A percentile compares a stretch with the other conserved stretches of the same genome.
Evolutionary conservation across 2,113 vertebrate genomes (phyloP).

Genomic region (Prionailurus viverrinus): DNA sequence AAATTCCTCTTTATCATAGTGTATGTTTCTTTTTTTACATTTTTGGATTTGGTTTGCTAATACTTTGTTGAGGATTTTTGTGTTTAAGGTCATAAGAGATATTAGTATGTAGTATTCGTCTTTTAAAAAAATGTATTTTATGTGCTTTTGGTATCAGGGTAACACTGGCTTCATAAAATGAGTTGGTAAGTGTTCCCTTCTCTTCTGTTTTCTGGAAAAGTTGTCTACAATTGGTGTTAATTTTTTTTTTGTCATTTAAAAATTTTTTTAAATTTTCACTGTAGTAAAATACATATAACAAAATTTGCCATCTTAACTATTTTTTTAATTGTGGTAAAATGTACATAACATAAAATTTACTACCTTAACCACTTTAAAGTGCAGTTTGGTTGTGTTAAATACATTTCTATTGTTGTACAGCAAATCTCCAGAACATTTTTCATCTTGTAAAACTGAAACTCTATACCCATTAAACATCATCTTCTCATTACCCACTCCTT

Average conservation of each 20-base stretch:
- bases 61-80: slow-evolving; percentile 8
- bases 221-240: not conserved
- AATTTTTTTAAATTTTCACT: not conserved
- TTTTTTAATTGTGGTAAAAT: not conserved
- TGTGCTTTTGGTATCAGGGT: slow-evolving; percentile 20
- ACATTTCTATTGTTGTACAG: not conserved
- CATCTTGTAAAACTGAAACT: not conserved
- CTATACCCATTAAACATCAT: not conserved
- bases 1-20: not conserved
- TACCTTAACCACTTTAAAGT: not conserved
- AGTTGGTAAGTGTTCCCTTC: not conserved
- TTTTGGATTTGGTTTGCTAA: not conserved
- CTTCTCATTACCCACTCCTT: not conserved
- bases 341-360: not conserved
- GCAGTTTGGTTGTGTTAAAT: not conserved
- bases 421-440: not conserved
- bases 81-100: not conserved
- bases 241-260: not conserved
- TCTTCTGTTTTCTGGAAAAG: slow-evolving; percentile 3
- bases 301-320: not conserved
- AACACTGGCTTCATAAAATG: slow-evolving; percentile 2
- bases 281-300: not conserved
- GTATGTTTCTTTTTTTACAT: not conserved
- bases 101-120: not conserved
- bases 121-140: not conserved